These are phyloP conservation scores for Dolichallabes microphthalmus DNA, from an alignment of 2,113 vertebrate species.

Conservation along the genomic window DNA sequence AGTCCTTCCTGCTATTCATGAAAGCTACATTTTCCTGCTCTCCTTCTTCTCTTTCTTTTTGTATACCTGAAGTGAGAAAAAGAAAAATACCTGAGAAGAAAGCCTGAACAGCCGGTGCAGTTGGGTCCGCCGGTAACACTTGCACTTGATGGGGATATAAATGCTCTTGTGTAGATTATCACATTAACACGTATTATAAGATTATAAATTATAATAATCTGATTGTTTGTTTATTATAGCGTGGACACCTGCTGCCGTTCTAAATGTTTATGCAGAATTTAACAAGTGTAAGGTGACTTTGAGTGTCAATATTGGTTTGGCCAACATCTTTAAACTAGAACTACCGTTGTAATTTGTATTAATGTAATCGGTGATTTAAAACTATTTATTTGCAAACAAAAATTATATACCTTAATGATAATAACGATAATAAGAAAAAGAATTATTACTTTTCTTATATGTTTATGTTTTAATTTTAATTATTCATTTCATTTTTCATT, in stretches of 20 bases:
- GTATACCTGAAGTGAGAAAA: constrained; percentile 79
- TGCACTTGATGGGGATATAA: constrained; percentile 82
- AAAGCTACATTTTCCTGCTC: constrained; percentile 76
- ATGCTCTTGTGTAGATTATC: constrained; percentile 91
- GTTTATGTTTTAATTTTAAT: background rate
- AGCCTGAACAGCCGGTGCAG: constrained; percentile 85
- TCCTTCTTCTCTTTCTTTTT: constrained; percentile 45
- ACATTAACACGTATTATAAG: constrained; percentile 91
- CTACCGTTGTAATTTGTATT: background rate
- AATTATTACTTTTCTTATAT: background rate
- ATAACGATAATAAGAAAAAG: background rate
- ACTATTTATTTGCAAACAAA: background rate
- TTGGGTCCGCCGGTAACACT: constrained; percentile 88
- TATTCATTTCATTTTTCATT: background rate
- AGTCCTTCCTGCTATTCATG: constrained; percentile 78
- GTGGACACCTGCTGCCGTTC: constrained; percentile 71
- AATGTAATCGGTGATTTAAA: background rate
- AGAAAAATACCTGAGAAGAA: constrained; percentile 73
- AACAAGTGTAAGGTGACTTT: constrained; percentile 53
- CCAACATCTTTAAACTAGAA: background rate
- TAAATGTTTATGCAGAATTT: constrained; percentile 66
- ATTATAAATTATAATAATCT: constrained; percentile 88
- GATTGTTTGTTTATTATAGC: constrained; percentile 81
- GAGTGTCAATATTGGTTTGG: constrained; percentile 55
- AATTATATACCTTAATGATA: background rate